These are phyloP conservation scores for Acleris literana DNA, from an alignment of 2,888 invertebrate genomes.

Conservation along the genomic window DNA sequence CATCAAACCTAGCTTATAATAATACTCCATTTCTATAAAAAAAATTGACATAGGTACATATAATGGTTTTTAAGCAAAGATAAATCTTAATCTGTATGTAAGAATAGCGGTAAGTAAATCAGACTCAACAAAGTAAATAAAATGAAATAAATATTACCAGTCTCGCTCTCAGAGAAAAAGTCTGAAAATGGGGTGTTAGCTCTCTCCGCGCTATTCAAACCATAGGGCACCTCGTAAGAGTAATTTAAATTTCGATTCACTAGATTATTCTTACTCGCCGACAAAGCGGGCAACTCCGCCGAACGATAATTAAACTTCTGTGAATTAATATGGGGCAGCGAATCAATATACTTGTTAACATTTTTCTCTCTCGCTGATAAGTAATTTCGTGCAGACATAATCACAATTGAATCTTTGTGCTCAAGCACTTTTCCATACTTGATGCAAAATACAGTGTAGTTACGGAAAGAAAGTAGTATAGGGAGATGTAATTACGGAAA, in stretches of 20 bases:
- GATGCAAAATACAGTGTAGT: background rate
- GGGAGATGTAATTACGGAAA: background rate
- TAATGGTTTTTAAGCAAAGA: too few relatives aligned
- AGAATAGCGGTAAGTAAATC: too few relatives aligned
- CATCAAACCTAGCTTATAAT: too few relatives aligned
- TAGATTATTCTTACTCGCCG: conserved; percentile 61
- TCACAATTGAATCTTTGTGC: conserved; percentile 47
- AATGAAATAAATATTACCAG: conserved; percentile 53
- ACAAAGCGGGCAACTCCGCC: conserved; percentile 64
- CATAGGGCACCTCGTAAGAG: conserved; percentile 61
- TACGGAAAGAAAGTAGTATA: background rate
- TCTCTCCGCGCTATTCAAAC: conserved; percentile 60
- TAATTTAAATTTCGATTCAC: conserved; percentile 71
- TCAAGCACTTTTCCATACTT: conserved; percentile 19
- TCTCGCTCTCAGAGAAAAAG: conserved; percentile 76
- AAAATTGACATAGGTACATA: too few relatives aligned
- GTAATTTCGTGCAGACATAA: conserved; percentile 78
- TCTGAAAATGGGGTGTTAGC: conserved; percentile 74
- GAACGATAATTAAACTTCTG: conserved; percentile 65
- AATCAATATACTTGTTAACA: conserved; percentile 68
- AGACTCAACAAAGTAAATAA: too few relatives aligned
- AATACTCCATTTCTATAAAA: too few relatives aligned
- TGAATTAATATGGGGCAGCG: conserved; percentile 70
- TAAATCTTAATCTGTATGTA: too few relatives aligned
- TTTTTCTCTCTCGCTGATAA: conserved; percentile 71